phyloP scores from a whole-genome alignment of 2,888 invertebrate genomes.

The Ctena decussata region DNA sequence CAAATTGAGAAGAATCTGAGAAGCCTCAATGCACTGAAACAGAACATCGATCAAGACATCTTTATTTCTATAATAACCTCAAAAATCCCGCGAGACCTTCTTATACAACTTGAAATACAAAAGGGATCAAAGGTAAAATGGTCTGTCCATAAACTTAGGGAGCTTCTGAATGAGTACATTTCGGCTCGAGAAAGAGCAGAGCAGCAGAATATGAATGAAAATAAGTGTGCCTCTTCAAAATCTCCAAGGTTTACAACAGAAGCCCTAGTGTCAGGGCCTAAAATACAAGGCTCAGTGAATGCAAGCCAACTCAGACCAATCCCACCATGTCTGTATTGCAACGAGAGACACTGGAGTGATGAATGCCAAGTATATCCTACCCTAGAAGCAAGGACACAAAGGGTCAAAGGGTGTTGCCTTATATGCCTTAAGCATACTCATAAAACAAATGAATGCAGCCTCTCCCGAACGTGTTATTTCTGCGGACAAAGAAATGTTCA shows the following conservation, averaged over 20 bases:
- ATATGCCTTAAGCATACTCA: background rate
- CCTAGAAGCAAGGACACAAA: background rate
- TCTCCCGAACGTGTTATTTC: background rate
- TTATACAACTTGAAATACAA: background rate
- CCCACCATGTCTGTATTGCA: background rate
- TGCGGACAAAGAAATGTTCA: background rate
- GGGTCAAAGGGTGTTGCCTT: background rate
- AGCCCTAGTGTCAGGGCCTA: background rate
- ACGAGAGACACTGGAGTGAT: background rate
- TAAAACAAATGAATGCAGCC: background rate
- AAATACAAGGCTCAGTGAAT: background rate
- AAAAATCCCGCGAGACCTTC: background rate
- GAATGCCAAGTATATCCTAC: background rate
- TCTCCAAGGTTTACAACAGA: background rate
- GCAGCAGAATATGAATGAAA: background rate
- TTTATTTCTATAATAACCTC: background rate
- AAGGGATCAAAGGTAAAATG: background rate
- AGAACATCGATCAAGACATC: background rate
- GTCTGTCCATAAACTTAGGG: background rate
- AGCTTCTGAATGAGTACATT: background rate
- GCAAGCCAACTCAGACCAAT: background rate
- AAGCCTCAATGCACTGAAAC: background rate
- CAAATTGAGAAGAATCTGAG: background rate
- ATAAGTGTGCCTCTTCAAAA: background rate
- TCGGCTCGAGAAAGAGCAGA: background rate